Evolutionary conservation across 2,113 vertebrate species (phyloP).

Genomic region (Silurus glanis): DNA sequence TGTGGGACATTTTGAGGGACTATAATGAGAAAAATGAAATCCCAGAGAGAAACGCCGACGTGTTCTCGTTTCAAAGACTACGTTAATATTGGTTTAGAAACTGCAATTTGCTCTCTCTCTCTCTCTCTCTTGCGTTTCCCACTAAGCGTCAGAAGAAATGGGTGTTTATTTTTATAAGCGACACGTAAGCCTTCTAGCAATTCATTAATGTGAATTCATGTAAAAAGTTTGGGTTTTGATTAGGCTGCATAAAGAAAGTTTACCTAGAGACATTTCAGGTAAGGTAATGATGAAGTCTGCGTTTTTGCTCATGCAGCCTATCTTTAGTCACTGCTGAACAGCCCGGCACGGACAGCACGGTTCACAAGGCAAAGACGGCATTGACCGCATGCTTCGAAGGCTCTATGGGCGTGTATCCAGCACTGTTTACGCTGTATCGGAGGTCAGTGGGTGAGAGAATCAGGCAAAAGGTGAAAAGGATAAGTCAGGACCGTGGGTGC

Average conservation of each 20-base stretch:
- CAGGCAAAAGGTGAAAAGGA: not conserved
- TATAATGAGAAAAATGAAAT: slow-evolving; percentile 23
- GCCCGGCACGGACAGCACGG: not conserved
- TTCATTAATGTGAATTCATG: slow-evolving; percentile 33
- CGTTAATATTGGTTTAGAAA: slow-evolving; percentile 47
- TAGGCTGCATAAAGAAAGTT: slow-evolving; percentile 13
- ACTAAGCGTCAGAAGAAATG: slow-evolving; percentile 24
- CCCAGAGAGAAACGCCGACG: slow-evolving; percentile 26
- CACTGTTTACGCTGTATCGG: not conserved
- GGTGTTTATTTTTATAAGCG: slow-evolving; percentile 51
- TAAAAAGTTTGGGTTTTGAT: slow-evolving; percentile 16
- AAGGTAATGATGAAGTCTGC: not conserved
- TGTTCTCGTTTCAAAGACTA: slow-evolving; percentile 50
- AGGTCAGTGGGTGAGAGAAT: slow-evolving; percentile 33
- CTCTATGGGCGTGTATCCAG: not conserved
- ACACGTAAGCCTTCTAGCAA: slow-evolving; percentile 23
- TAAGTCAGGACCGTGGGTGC: not conserved
- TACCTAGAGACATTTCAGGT: not conserved
- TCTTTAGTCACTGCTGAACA: not conserved
- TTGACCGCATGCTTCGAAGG: not conserved
- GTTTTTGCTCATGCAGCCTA: not conserved
- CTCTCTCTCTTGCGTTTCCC: slow-evolving; percentile 29
- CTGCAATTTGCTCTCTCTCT: slow-evolving; percentile 25
- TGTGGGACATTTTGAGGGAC: slow-evolving; percentile 19
- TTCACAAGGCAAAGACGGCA: not conserved